Base-by-base conservation (phyloP, 64 coral and sea anemone genomes). In the Acropora yongei region DNA sequence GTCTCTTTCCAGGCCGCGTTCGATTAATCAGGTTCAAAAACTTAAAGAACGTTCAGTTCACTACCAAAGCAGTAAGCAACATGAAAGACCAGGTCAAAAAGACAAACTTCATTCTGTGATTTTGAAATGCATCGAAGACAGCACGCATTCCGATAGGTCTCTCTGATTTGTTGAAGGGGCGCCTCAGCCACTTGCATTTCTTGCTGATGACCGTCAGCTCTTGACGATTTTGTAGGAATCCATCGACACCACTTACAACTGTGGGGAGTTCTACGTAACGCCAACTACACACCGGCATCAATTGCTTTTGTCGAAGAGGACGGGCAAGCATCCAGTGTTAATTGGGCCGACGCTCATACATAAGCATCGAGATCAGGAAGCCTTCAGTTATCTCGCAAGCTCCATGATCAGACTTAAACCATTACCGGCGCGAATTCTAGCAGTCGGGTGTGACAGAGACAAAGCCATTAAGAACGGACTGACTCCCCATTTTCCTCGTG, bases 201-300 rank as follows among this genome's bases (percentile, higher is more conserved):
- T 90, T 30, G 8, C 88, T 2, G 78, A 90, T 47, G 61, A 76
- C 2, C 48, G 80, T 20, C 90, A 91, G 41, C 48, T 91, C 0
- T 41, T 1, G 90, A 91, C 49, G 90, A 2, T 91, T 91, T 63
- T 84, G 79, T 63, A 91, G 79, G 6, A 91, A 91, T 85, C 47
- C 69, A 2, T 90, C 0, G 88, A 90, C 41, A 91, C 90, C 4
- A 91, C 90, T 8, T 91, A 91, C 41, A 91, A 91, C 46, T 91
- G 90, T 76, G 90, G 90, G 0, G 79, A 57, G 61, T 91, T 91
- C 18, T 91, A 91, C 47, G 80, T 91, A 8, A 91, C 90, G 39
- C 90, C 90, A 2, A 91, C 80, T n/a, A 84, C 80, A 4, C 84
- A 60, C 18, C 6, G 80, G 8, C 80, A 84, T 44, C 19, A 84